Conservation (phyloP, 2,113 vertebrate genomes). For the Spea bombifrons region DNA sequence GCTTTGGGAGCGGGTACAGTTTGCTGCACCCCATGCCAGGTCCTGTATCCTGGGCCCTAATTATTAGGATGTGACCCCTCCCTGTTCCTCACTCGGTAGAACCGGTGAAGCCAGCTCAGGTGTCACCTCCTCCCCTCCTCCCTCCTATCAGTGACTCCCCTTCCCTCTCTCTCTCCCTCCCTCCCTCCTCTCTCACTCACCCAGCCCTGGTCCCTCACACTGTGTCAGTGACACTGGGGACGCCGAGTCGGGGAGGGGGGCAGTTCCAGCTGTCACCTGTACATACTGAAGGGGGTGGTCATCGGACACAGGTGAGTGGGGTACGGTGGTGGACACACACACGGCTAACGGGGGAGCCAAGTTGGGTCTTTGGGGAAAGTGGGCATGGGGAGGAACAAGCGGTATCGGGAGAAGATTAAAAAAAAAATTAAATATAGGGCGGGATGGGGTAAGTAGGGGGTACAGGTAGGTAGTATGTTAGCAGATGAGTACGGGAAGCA, state of each 20-base stretch:
- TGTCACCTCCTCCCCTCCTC: slow-evolving; percentile 18
- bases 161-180: neutral
- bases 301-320: slow-evolving; percentile 1
- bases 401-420: neutral
- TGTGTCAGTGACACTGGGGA: neutral
- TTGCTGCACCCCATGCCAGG: too few species aligned
- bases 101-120: slow-evolving; percentile 42
- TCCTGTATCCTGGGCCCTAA: too few species aligned
- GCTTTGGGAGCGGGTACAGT: too few species aligned
- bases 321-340: neutral
- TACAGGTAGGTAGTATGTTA: neutral
- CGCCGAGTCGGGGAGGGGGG: neutral
- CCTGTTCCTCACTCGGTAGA: slow-evolving; percentile 4
- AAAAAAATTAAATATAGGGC: neutral
- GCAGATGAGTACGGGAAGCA: neutral
- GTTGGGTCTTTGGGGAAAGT: neutral
- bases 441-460: neutral
- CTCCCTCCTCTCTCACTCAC: slow-evolving; percentile 1
- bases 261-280: slow-evolving; percentile 26
- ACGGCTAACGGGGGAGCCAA: too few species aligned
- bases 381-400: neutral
- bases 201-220: neutral
- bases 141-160: neutral
- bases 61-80: neutral
- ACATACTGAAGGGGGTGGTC: neutral